Evolutionary conservation across 2,888 invertebrate genomes (phyloP).

Genomic region (Steromphala cineraria): DNA sequence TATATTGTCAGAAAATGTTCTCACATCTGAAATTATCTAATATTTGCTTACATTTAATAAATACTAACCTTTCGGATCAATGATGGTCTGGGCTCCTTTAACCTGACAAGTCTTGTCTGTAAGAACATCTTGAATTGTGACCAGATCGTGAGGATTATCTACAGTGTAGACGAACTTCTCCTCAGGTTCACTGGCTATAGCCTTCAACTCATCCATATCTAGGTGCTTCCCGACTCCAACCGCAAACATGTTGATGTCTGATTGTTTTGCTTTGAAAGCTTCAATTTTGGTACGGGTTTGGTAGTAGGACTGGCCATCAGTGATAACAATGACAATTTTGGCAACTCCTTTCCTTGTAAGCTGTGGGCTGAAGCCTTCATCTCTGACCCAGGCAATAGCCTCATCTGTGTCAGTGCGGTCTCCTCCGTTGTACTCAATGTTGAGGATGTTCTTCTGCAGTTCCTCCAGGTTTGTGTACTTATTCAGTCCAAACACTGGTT

Average conservation of each 20-base stretch:
- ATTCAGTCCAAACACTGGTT: constrained; percentile 47
- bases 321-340: background rate
- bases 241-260: constrained; percentile 8
- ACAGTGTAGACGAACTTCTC: background rate
- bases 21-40: too few relatives aligned
- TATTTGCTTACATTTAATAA: too few relatives aligned
- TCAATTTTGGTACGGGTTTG: background rate
- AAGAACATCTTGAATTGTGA: constrained; percentile 51
- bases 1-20: too few relatives aligned
- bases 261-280: background rate
- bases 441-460: constrained; percentile 38
- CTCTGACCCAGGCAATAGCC: constrained; percentile 41
- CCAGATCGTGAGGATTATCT: background rate
- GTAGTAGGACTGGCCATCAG: background rate
- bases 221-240: background rate
- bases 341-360: background rate
- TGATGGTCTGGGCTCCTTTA: background rate
- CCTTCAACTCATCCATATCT: background rate
- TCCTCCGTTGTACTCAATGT: constrained; percentile 41
- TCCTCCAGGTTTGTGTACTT: constrained; percentile 33
- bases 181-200: background rate
- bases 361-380: background rate
- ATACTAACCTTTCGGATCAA: background rate
- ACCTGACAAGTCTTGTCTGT: constrained; percentile 61
- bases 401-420: constrained; percentile 43